Conservation (phyloP, 2,797 vertebrate species). For the Ciconia nigra region DNA sequence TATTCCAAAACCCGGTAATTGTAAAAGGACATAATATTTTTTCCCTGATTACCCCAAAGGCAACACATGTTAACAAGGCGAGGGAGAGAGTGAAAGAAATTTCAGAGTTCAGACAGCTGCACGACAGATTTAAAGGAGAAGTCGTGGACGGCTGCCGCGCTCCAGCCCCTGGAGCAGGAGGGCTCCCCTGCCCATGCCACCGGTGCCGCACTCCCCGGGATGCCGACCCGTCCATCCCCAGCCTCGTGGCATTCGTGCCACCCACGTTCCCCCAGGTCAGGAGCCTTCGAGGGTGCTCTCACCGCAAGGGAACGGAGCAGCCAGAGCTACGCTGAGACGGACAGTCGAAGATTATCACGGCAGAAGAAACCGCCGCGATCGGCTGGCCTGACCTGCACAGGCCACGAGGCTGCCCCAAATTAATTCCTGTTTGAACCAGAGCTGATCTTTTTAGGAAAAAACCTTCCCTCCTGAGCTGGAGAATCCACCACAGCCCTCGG, state of each 20-base stretch:
- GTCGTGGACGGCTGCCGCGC: not conserved
- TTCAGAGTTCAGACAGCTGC: slow-evolving; percentile 82
- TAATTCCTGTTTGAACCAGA: not conserved
- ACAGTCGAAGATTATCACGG: accelerated
- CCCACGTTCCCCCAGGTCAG: not conserved
- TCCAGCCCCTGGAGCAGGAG: not conserved
- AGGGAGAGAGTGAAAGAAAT: slow-evolving; percentile 80
- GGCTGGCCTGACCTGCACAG: not conserved
- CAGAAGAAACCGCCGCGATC: accelerated
- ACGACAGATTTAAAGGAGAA: slow-evolving; percentile 83
- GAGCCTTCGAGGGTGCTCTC: not conserved
- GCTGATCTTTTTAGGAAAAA: not conserved
- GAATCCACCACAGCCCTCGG: not conserved
- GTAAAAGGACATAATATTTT: slow-evolving; percentile 93
- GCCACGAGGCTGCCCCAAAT: not conserved
- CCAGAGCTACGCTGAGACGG: accelerated
- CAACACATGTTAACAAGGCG: slow-evolving; percentile 86
- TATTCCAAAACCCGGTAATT: slow-evolving; percentile 98
- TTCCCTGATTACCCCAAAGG: slow-evolving; percentile 90
- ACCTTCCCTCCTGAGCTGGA: not conserved
- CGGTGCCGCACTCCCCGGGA: accelerated
- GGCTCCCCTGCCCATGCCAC: not conserved
- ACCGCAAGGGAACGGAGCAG: not conserved
- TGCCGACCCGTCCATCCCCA: not conserved
- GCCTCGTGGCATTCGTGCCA: accelerated